Evolutionary conservation across 2,797 vertebrate species (phyloP).

Genomic region (Masticophis lateralis): DNA sequence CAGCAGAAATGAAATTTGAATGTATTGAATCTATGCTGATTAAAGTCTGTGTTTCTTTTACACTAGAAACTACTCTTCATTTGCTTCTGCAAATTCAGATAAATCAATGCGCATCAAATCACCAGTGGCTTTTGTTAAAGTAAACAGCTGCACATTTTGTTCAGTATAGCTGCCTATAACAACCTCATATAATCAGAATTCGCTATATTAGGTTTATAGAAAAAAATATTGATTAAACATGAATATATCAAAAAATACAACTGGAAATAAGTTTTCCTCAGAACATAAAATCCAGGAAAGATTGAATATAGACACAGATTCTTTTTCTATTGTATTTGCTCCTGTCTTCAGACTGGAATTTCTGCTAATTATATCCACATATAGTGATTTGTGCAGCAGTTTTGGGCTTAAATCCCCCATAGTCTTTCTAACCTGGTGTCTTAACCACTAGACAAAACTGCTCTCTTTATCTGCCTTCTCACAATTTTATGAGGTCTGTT

Average conservation of each 20-base stretch:
- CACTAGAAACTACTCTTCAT: background rate
- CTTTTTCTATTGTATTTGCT: background rate
- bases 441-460: background rate
- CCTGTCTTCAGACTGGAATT: slow-evolving; percentile 47
- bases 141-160: background rate
- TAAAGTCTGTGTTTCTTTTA: background rate
- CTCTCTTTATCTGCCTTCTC: background rate
- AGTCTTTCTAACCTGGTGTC: background rate
- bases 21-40: background rate
- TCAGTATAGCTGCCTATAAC: background rate
- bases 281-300: background rate
- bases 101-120: background rate
- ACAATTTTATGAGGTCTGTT: background rate
- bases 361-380: background rate
- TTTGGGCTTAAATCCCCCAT: background rate
- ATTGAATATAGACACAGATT: background rate
- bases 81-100: background rate
- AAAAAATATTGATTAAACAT: slow-evolving; percentile 28
- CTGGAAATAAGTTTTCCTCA: background rate
- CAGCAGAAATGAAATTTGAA: background rate
- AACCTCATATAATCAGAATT: background rate
- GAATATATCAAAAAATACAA: background rate
- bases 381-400: background rate
- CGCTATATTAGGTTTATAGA: slow-evolving; percentile 15
- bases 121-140: background rate